These are phyloP conservation scores for Nineta flava DNA, from an alignment of 2,888 invertebrate species.

Conservation along the genomic window DNA sequence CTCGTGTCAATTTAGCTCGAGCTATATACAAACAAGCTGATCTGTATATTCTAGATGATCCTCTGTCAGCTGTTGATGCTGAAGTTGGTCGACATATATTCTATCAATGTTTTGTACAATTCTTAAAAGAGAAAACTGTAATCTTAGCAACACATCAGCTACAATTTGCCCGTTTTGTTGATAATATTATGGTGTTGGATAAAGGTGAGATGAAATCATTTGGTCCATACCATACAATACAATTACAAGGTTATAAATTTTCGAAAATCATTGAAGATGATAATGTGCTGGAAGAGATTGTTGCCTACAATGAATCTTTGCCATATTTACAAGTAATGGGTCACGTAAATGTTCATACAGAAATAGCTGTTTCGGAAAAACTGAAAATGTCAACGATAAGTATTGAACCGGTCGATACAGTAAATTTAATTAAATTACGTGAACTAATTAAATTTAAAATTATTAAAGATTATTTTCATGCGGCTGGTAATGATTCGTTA, in stretches of 20 bases:
- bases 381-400: conserved; percentile 23
- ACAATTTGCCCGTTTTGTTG: conserved; percentile 30
- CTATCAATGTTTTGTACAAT: conserved; percentile 49
- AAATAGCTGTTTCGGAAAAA: too few species aligned
- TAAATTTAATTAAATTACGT: conserved; percentile 13
- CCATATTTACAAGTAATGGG: background rate
- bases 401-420: conserved; percentile 32
- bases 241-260: conserved; percentile 33
- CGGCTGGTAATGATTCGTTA: conserved; percentile 35
- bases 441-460: conserved; percentile 22
- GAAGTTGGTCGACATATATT: conserved; percentile 56
- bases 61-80: conserved; percentile 62
- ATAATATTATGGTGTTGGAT: conserved; percentile 26
- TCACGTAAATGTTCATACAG: background rate
- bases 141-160: conserved; percentile 57
- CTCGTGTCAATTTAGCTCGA: conserved; percentile 61
- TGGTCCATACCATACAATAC: conserved; percentile 31
- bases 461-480: conserved; percentile 37
- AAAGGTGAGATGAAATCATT: conserved; percentile 30
- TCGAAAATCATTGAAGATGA: conserved; percentile 22
- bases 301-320: background rate
- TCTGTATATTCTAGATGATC: conserved; percentile 64
- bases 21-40: conserved; percentile 61
- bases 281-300: background rate
- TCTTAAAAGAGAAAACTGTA: conserved; percentile 39